Percentiles rank a stretch among this genome's conserved stretches.
These are phyloP conservation scores for Epinotia bilunana DNA, from an alignment of 2,888 invertebrate genomes.

Conservation along the genomic window DNA sequence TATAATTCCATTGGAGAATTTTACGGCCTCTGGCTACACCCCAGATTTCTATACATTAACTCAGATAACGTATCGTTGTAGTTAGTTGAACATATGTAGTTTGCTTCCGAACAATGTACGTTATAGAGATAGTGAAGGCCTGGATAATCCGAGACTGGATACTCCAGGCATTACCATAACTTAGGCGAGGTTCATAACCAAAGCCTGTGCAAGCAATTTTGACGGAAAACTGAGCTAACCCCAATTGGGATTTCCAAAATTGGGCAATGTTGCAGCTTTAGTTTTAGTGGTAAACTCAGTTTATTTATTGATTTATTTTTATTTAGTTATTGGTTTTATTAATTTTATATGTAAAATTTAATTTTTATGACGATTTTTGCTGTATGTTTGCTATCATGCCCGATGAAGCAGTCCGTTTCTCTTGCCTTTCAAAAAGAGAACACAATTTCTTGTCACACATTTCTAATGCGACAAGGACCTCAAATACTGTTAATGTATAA, in stretches of 20 bases:
- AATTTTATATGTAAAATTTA: no score
- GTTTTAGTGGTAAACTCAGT: background rate
- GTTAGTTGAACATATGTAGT: conserved; percentile 8
- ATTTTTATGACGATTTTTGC: no score
- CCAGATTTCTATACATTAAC: conserved; percentile 46
- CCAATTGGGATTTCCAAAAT: conserved; percentile 4
- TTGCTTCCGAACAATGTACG: conserved; percentile 14
- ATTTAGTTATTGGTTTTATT: background rate
- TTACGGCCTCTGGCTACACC: conserved; percentile 48
- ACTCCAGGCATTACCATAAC: background rate
- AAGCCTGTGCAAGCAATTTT: background rate
- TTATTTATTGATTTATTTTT: no score
- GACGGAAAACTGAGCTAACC: background rate
- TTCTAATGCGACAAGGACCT: no score
- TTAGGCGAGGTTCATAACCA: background rate
- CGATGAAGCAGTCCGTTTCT: no score
- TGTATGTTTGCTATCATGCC: no score
- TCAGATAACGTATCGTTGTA: conserved; percentile 47
- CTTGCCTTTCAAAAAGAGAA: no score
- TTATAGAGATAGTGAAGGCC: conserved; percentile 2
- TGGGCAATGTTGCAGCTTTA: background rate
- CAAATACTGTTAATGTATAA: no score
- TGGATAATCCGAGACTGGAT: no score
- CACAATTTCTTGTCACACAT: no score
- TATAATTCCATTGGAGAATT: conserved; percentile 49